Evolutionary conservation across 2,888 invertebrate genomes (phyloP), one percentile per base, ranked within the genome.

Genomic region (Amitus sp.): DNA sequence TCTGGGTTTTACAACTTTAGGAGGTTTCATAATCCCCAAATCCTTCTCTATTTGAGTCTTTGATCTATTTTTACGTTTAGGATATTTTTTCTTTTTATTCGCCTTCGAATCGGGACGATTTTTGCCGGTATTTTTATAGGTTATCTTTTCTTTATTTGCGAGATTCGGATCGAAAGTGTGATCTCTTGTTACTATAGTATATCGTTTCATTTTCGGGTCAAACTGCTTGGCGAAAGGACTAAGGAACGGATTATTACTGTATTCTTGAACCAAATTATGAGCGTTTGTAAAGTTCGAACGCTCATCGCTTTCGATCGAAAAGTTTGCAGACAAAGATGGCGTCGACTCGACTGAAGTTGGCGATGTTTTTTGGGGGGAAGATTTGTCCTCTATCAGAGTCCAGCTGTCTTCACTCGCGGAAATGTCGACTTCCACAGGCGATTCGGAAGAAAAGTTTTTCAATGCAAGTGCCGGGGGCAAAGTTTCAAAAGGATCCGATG

Each of bases 171-270:
- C n/a, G n/a, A n/a, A n/a, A n/a, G n/a, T n/a, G 10, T 55, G 49
- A 46, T 37, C 13, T 23, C 45, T 42, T 1, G 39, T 2, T 13
- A 56, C 9, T 3, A 56, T 19, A 12, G 23, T 43, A 27, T 66
- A 64, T 9, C 62, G 30, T 37, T 55, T 58, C n/a, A 56, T 19
- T 33, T 58, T 66, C 1, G 33, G 10, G 23, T 59, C 63, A 30
- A 64, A 60, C 13, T 60, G 57, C 40, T 46, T 49, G 5, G 63
- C 62, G 12, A 62, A 48, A 13, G 62, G 53, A 23, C 64, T 40
- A 20, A 68, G 46, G 30, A 67, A 71, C 20, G 68, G 63, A 45
- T 69, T 68, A 1, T 62, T 56, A 10, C 55, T 53, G 47, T 54
- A 62, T 30, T 50, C 50, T 3, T 23, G n/a, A 30, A n/a, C 10